Conservation (phyloP, 2,113 vertebrate species). For the Chaetura pelagica region DNA sequence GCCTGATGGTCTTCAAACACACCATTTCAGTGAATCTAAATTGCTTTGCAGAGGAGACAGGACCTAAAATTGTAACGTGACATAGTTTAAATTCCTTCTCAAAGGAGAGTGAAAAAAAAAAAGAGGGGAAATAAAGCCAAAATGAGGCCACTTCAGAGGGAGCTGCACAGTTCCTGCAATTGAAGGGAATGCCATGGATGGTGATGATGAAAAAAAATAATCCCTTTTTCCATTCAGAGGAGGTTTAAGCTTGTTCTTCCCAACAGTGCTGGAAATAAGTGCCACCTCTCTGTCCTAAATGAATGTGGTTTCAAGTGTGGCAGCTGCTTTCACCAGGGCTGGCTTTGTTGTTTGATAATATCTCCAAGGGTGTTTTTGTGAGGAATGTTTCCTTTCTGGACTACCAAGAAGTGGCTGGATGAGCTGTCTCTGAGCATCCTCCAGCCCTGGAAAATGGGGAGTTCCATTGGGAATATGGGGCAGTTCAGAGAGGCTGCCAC, state of each 20-base stretch:
- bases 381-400: background rate
- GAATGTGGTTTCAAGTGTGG: background rate
- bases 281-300: background rate
- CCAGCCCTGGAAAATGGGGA: background rate
- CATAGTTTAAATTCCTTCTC: background rate
- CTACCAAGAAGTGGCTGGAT: background rate
- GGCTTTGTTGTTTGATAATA: background rate
- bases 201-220: background rate
- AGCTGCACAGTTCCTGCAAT: rapidly evolving
- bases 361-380: background rate
- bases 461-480: background rate
- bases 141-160: background rate
- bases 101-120: background rate
- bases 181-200: background rate
- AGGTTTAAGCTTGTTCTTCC: background rate
- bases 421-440: background rate
- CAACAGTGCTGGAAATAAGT: background rate
- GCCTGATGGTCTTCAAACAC: background rate
- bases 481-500: background rate
- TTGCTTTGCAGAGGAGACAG: background rate
- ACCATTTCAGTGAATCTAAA: background rate
- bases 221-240: background rate
- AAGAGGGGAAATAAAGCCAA: background rate
- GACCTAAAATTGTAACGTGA: background rate
- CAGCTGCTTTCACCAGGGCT: background rate